Base-by-base conservation (phyloP, 1,140 invertebrate genomes). In the Contarinia nasturtii region DNA sequence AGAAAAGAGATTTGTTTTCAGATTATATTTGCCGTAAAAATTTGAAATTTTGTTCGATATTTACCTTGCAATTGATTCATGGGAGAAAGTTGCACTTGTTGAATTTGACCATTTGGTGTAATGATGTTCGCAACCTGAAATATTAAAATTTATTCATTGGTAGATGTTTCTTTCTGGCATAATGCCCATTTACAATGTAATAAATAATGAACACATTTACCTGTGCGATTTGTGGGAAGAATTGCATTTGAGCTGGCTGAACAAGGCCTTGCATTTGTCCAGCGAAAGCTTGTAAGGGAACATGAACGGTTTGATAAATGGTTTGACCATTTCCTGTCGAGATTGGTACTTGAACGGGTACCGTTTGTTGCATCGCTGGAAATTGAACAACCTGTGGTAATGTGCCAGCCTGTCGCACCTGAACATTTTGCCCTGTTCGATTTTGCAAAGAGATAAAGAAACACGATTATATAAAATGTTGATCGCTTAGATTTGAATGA, bases 331-430 rank as follows among this genome's bases (percentile, higher is more conserved):
- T 85, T 15, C 77, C 77, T 7, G 84, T 79, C 49, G 86, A 83
- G 47, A 95, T 86, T 1, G 91, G 90, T 37, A 93, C 81, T 67
- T 93, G 88, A 14, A 94, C 84, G 0, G 89, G 87, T 40, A 94
- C 85, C 15, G 84, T 83, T 60, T 86, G 84, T 60, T 85, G 80
- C 64, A 88, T 72, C 10, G 79, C 79, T 33, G 70, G 71, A 53
- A 88, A 76, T 59, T 89, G 86, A 4, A 89, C 61, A 2, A 82
- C 65, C 59, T 82, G 80, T 14, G 71, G 73, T 48, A 62, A 58
- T 76, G 75, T 20, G 54, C 65, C 51, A 64, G 58, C 12, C 60
- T 61, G 15, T 70, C 76, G 67, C 1, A 85, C 75, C 48, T 82
- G 77, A 17, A 89, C 75, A 57, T 80, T 85, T 62, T 84, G 80